Evolutionary conservation across 2,797 vertebrate species (phyloP).

Genomic region (Jordanella pulchra): DNA sequence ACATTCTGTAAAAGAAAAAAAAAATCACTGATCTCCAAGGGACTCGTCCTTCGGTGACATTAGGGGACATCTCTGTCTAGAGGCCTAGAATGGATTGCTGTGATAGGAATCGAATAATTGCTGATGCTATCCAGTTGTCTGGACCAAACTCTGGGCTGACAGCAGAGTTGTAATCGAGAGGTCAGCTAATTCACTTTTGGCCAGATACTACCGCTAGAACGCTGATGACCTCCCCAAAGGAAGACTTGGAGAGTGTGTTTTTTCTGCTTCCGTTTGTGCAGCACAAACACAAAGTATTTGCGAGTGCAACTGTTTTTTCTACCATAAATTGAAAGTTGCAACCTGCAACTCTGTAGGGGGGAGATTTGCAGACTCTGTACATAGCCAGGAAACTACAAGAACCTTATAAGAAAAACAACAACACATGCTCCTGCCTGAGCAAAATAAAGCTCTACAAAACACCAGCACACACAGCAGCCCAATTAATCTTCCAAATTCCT

Average conservation of each 20-base stretch:
- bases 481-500: slow-evolving; percentile 39
- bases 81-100: slow-evolving; percentile 47
- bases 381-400: slow-evolving; percentile 38
- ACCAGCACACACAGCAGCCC: slow-evolving; percentile 19
- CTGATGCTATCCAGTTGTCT: slow-evolving; percentile 72
- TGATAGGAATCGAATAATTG: slow-evolving; percentile 69
- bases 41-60: slow-evolving; percentile 48
- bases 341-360: slow-evolving; percentile 16
- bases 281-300: slow-evolving; percentile 14
- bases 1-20: slow-evolving; percentile 9
- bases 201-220: slow-evolving; percentile 20
- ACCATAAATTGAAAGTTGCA: slow-evolving; percentile 28
- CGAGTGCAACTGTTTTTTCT: slow-evolving; percentile 46
- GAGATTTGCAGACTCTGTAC: slow-evolving; percentile 49
- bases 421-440: slow-evolving; percentile 44
- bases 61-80: slow-evolving; percentile 58
- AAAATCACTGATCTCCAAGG: slow-evolving; percentile 5
- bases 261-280: slow-evolving; percentile 27
- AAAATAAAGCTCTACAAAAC: slow-evolving; percentile 32
- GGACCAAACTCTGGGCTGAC: slow-evolving; percentile 35
- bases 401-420: slow-evolving; percentile 29
- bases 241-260: slow-evolving; percentile 42
- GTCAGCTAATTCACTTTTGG: slow-evolving; percentile 58
- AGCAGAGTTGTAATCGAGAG: slow-evolving; percentile 49
- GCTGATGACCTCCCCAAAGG: slow-evolving; percentile 27